A percentile compares a stretch with the other conserved stretches of the same genome.
Conservation (phyloP, 2,797 vertebrate genomes). For the Linurgus olivaceus region DNA sequence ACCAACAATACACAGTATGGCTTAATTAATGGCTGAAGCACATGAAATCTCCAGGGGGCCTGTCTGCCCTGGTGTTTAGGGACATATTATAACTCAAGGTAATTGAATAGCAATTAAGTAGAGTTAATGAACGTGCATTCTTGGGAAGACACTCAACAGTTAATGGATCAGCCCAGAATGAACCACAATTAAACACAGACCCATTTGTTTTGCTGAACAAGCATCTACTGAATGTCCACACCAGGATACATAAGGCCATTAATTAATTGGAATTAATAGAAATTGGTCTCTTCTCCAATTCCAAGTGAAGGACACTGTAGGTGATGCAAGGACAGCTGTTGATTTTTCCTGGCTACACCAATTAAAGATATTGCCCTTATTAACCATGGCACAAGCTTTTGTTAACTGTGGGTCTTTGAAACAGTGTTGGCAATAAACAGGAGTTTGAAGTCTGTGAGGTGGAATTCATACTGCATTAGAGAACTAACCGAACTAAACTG, state of each 20-base stretch:
- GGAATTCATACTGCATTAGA: background rate
- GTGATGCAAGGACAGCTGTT: background rate
- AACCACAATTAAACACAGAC: background rate
- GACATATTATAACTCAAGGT: slow-evolving; percentile 22
- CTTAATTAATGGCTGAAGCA: slow-evolving; percentile 17
- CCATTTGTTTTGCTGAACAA: background rate
- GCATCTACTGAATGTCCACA: background rate
- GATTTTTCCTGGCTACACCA: background rate
- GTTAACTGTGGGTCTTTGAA: background rate
- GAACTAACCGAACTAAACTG: background rate
- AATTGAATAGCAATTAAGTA: slow-evolving; percentile 52
- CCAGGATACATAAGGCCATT: background rate
- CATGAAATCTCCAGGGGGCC: background rate
- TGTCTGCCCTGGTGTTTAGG: slow-evolving; percentile 1
- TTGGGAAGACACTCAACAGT: background rate
- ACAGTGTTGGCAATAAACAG: background rate
- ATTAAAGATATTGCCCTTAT: background rate
- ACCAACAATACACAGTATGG: background rate
- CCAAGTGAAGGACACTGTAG: background rate
- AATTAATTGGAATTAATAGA: background rate
- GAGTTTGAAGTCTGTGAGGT: background rate
- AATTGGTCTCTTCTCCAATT: background rate
- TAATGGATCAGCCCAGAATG: background rate
- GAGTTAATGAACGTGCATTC: slow-evolving; percentile 41
- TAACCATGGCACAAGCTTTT: background rate